These are phyloP conservation scores for Xestia rhomboidea DNA, from an alignment of 2,888 invertebrate genomes.

Conservation along the genomic window DNA sequence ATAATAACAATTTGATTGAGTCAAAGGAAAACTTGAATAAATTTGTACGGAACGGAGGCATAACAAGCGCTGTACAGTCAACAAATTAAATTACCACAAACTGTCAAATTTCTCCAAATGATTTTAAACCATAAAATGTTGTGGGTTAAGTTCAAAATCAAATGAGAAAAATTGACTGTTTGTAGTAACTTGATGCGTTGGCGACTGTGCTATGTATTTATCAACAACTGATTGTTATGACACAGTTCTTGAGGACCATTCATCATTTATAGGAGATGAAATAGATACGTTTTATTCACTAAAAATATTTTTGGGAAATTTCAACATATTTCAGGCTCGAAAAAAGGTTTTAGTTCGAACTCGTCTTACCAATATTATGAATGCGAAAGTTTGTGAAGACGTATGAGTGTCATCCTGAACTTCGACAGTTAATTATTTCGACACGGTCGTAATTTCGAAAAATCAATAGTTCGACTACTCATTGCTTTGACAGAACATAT, in stretches of 20 bases:
- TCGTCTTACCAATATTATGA: background rate
- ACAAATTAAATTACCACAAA: too few species aligned
- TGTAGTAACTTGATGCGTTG: too few species aligned
- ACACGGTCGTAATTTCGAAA: too few species aligned
- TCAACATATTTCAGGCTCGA: background rate
- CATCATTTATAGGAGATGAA: background rate
- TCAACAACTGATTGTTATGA: background rate
- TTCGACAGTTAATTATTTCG: too few species aligned
- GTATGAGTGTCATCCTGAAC: too few species aligned
- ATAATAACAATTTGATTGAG: conserved; percentile 31
- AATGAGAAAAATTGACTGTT: too few species aligned
- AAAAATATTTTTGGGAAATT: background rate
- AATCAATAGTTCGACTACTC: too few species aligned
- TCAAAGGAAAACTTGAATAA: conserved; percentile 23
- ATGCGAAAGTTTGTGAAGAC: background rate
- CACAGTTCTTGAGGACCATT: background rate
- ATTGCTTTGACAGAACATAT: too few species aligned
- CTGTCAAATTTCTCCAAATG: too few species aligned
- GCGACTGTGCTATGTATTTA: background rate
- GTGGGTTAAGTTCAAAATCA: too few species aligned
- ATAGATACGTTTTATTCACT: background rate
- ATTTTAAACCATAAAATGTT: too few species aligned
- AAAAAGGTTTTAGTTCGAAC: background rate
- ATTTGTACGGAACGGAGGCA: background rate
- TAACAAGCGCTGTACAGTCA: background rate